Evolutionary conservation across 1,140 invertebrate genomes (phyloP).

Genomic region (Thaumatotibia leucotreta): DNA sequence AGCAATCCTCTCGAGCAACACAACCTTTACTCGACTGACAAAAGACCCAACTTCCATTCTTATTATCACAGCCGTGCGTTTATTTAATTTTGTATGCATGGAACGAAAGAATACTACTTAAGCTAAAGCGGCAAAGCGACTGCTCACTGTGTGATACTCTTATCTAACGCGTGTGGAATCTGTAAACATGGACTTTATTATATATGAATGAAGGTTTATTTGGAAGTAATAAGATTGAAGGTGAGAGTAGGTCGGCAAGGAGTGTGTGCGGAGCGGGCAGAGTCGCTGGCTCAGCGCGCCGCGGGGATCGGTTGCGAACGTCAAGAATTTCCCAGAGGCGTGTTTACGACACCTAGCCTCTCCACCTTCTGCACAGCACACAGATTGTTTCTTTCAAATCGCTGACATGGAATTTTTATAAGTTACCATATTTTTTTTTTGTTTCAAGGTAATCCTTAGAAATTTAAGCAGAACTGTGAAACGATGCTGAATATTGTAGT

Average conservation of each 20-base stretch:
- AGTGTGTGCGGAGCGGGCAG: constrained; percentile 14
- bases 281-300: constrained; percentile 25
- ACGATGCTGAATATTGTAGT: no score
- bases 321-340: constrained; percentile 42
- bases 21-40: constrained; percentile 1
- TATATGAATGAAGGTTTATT: background rate
- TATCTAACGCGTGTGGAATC: background rate
- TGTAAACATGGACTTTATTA: background rate
- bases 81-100: constrained; percentile 12
- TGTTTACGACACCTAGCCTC: constrained; percentile 37
- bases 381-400: no score
- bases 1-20: constrained; percentile 6
- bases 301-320: constrained; percentile 16
- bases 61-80: constrained; percentile 10
- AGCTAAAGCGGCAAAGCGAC: background rate
- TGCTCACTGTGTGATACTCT: background rate
- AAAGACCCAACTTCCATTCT: constrained; percentile 11
- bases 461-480: no score
- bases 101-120: constrained; percentile 12
- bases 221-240: background rate
- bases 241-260: constrained; percentile 15
- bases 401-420: no score
- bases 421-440: no score
- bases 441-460: no score
- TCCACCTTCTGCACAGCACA: constrained; percentile 4